Percentiles rank a stretch among this genome's conserved stretches.
Evolutionary conservation across 2,113 vertebrate genomes (phyloP).

Genomic region (Scalopus aquaticus): DNA sequence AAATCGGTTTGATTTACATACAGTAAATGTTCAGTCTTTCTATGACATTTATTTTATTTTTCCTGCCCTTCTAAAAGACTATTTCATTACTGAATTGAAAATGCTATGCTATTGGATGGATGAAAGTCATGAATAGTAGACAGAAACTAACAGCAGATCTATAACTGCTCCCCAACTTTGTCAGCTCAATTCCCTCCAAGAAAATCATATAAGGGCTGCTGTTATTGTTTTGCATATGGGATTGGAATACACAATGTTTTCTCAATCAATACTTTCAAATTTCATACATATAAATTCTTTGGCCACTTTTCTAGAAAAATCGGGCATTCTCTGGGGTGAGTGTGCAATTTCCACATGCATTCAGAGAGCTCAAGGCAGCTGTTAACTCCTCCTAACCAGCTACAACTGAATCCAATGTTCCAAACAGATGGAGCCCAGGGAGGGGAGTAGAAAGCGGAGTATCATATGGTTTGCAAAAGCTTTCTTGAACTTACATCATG

Average conservation of each 20-base stretch:
- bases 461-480: constrained; percentile 37
- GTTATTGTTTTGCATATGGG: neutral
- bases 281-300: constrained; percentile 24
- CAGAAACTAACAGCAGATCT: neutral
- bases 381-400: neutral
- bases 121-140: neutral
- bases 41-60: neutral
- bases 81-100: constrained; percentile 35
- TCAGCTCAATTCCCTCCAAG: neutral
- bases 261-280: neutral
- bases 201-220: neutral
- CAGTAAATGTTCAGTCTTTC: neutral
- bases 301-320: constrained; percentile 45
- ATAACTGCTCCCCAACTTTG: neutral
- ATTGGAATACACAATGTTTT: constrained; percentile 10
- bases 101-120: neutral
- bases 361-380: neutral
- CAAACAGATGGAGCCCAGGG: neutral
- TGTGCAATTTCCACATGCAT: constrained; percentile 22
- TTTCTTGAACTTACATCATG: constrained; percentile 62
- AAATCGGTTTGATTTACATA: neutral
- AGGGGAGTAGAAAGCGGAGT: neutral
- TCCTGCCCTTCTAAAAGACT: neutral
- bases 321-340: neutral
- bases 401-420: neutral